Percentiles rank a stretch among this genome's conserved stretches.
Evolutionary conservation across 2,113 vertebrate species (phyloP).

Genomic region (Rutilus rutilus): DNA sequence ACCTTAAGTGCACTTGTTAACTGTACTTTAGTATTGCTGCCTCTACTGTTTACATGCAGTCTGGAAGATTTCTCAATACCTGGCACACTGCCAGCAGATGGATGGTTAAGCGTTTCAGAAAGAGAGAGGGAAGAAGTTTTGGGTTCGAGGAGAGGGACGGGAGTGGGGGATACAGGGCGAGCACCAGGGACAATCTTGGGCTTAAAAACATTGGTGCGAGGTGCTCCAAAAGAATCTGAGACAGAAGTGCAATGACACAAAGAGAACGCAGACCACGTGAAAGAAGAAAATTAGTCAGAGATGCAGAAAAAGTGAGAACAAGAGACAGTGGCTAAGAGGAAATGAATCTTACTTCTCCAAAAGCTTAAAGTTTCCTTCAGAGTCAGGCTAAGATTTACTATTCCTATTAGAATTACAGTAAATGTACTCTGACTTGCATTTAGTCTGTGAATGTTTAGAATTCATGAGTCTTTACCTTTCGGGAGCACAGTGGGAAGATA

Average conservation of each 20-base stretch:
- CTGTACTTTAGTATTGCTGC: neutral
- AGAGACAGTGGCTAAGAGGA: neutral
- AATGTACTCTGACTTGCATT: neutral
- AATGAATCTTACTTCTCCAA: neutral
- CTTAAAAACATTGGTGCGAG: conserved; percentile 65
- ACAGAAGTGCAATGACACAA: neutral
- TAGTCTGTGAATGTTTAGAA: neutral
- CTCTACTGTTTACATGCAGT: neutral
- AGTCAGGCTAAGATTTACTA: neutral
- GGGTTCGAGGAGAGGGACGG: conserved; percentile 50
- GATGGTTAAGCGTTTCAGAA: conserved; percentile 28
- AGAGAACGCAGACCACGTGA: neutral
- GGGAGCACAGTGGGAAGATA: neutral
- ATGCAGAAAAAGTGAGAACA: conserved; percentile 23
- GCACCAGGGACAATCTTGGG: conserved; percentile 67
- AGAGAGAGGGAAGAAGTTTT: conserved; percentile 39
- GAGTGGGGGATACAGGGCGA: conserved; percentile 69
- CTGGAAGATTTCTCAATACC: conserved; percentile 59
- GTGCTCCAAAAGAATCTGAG: conserved; percentile 49
- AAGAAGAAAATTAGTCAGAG: conserved; percentile 9
- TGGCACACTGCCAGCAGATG: conserved; percentile 58
- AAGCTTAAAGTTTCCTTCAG: neutral
- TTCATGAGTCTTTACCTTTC: conserved; percentile 23
- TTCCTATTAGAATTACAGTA: neutral
- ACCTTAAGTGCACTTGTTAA: neutral